A percentile compares a stretch with the other conserved stretches of the same genome.
These are phyloP conservation scores for Gadus macrocephalus DNA, from an alignment of 2,113 vertebrate species.

Conservation along the genomic window DNA sequence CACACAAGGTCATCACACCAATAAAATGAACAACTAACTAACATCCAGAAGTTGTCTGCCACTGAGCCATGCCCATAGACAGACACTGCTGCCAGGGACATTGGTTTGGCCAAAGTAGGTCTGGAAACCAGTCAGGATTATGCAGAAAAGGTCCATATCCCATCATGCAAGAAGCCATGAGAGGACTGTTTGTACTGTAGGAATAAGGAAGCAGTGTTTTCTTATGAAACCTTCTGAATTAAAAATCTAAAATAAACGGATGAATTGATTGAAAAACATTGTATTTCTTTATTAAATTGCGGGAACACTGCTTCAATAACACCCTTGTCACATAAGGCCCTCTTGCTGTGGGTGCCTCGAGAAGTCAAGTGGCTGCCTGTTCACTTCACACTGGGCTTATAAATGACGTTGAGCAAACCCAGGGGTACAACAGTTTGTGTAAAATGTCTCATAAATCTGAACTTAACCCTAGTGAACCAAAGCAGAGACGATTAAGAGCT, in stretches of 20 bases:
- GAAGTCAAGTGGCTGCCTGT: conserved; percentile 20
- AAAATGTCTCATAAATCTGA: neutral
- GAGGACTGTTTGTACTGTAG: conserved; percentile 44
- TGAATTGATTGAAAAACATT: no score
- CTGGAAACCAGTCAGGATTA: conserved; percentile 45
- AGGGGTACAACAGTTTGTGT: conserved; percentile 2
- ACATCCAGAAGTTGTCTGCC: conserved; percentile 30
- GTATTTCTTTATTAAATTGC: no score
- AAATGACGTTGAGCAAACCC: neutral
- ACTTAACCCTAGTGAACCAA: neutral
- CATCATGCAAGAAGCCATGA: conserved; percentile 47
- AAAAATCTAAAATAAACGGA: neutral
- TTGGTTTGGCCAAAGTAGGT: conserved; percentile 33
- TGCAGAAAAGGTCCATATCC: conserved; percentile 32
- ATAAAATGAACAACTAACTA: neutral
- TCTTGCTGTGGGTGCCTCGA: conserved; percentile 3
- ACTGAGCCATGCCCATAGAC: conserved; percentile 22
- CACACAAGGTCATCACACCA: conserved; percentile 31
- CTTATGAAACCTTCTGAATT: conserved; percentile 29
- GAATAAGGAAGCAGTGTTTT: conserved; percentile 59
- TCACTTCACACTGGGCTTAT: neutral
- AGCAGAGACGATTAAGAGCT: neutral
- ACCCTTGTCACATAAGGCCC: neutral
- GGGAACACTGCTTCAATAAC: no score
- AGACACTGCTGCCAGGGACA: conserved; percentile 29